phyloP scores from a whole-genome alignment of 2,888 invertebrate species.

The Agrotis segetum region DNA sequence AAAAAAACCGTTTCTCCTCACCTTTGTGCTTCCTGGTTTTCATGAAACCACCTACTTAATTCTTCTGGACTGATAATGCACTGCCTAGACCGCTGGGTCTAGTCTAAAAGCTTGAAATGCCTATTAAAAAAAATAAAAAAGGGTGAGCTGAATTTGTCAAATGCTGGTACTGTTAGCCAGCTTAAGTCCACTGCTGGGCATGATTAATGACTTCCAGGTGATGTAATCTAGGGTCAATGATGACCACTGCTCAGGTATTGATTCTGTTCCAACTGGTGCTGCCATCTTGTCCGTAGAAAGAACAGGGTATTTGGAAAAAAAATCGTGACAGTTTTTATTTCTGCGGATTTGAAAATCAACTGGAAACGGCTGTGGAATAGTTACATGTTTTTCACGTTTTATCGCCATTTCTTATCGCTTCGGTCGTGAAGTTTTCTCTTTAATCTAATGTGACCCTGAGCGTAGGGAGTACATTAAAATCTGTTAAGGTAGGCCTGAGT shows the following conservation, averaged over 20 bases:
- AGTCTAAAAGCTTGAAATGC: neutral
- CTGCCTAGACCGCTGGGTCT: neutral
- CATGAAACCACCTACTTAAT: neutral
- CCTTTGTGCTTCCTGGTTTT: neutral
- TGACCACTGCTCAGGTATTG: too few relatives aligned
- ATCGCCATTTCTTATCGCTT: neutral
- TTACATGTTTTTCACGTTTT: neutral
- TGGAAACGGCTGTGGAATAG: too few relatives aligned
- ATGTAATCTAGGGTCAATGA: too few relatives aligned
- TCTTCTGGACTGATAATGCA: neutral
- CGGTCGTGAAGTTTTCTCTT: neutral
- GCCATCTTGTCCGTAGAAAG: too few relatives aligned
- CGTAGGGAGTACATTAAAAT: neutral
- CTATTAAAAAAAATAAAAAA: neutral
- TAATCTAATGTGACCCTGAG: neutral
- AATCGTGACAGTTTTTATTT: too few relatives aligned
- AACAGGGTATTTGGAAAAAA: too few relatives aligned
- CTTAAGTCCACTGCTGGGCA: too few relatives aligned
- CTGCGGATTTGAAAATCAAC: too few relatives aligned
- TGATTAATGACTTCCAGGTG: too few relatives aligned
- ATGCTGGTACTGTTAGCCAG: too few relatives aligned
- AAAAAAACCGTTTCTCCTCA: neutral
- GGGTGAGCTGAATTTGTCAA: too few relatives aligned
- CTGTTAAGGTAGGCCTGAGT: slow-evolving; percentile 34
- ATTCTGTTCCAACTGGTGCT: too few relatives aligned